phyloP scores from a whole-genome alignment of 2,113 vertebrate genomes.

The Calcarius ornatus region DNA sequence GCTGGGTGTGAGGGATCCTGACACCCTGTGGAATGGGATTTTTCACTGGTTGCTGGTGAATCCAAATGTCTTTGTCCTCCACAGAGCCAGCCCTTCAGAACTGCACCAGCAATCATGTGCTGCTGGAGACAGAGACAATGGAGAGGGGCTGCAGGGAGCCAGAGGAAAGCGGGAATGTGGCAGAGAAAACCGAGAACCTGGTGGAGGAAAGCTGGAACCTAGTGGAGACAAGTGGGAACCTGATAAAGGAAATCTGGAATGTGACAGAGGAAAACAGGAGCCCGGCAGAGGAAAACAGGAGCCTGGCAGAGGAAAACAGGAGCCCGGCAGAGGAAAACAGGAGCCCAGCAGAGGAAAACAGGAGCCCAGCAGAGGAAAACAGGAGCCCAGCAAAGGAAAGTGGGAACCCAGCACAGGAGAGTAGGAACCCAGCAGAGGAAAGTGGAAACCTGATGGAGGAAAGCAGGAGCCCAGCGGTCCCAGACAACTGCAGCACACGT shows the following conservation, averaged over 20 bases:
- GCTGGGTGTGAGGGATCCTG: background rate
- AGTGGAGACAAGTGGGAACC: background rate
- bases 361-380: rapidly evolving
- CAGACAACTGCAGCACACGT: rapidly evolving
- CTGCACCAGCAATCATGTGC: rapidly evolving
- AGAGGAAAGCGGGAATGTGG: rapidly evolving
- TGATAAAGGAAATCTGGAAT: background rate
- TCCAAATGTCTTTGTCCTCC: background rate
- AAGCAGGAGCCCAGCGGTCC: background rate
- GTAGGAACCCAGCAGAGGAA: rapidly evolving
- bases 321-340: rapidly evolving
- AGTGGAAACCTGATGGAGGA: background rate
- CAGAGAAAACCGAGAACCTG: background rate
- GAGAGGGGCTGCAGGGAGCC: background rate
- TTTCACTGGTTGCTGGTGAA: background rate
- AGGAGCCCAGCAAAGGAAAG: background rate
- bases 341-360: rapidly evolving
- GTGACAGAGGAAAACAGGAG: background rate
- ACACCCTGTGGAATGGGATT: background rate
- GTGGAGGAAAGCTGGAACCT: background rate
- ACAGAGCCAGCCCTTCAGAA: background rate
- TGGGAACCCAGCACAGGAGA: rapidly evolving
- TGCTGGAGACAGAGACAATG: background rate
- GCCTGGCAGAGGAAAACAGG: background rate
- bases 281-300: rapidly evolving